Conservation (phyloP, 2,113 vertebrate species). For the Bos indicus region DNA sequence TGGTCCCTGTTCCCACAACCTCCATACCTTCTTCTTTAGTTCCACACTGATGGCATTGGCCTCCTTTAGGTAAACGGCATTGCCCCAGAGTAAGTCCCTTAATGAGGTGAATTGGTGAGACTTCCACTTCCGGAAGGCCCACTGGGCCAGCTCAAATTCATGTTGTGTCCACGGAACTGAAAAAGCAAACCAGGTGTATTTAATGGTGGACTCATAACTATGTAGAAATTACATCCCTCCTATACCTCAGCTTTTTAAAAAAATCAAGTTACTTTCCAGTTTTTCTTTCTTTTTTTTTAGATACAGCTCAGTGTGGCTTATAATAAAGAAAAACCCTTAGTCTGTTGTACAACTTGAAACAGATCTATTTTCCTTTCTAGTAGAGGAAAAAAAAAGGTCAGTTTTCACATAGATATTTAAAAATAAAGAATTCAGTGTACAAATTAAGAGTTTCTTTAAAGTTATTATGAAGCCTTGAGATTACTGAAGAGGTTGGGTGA, state of each 20-base stretch:
- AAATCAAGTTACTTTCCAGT: not conserved
- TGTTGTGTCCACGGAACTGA: slow-evolving; percentile 96
- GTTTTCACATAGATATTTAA: not conserved
- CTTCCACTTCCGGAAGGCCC: slow-evolving; percentile 98
- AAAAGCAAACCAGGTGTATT: not conserved
- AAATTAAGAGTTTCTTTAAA: slow-evolving; percentile 1
- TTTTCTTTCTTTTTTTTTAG: not conserved
- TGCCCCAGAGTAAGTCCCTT: slow-evolving; percentile 97
- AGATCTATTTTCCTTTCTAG: not conserved
- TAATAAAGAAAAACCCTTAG: not conserved
- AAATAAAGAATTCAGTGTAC: not conserved
- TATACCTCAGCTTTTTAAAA: not conserved
- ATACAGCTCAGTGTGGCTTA: not conserved
- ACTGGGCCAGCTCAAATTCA: slow-evolving; percentile 94
- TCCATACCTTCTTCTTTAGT: slow-evolving; percentile 94
- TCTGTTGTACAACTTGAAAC: not conserved
- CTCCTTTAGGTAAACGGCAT: slow-evolving; percentile 97
- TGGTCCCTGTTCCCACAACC: fast-evolving
- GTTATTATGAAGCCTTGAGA: not conserved
- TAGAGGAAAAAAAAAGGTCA: not conserved
- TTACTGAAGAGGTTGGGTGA: not conserved
- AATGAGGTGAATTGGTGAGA: slow-evolving; percentile 98
- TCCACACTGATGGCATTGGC: slow-evolving; percentile 99
- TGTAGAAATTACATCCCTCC: not conserved
- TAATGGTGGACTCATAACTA: not conserved